Base-by-base conservation (phyloP, 2,113 vertebrate species). In the Donacobius atricapilla region DNA sequence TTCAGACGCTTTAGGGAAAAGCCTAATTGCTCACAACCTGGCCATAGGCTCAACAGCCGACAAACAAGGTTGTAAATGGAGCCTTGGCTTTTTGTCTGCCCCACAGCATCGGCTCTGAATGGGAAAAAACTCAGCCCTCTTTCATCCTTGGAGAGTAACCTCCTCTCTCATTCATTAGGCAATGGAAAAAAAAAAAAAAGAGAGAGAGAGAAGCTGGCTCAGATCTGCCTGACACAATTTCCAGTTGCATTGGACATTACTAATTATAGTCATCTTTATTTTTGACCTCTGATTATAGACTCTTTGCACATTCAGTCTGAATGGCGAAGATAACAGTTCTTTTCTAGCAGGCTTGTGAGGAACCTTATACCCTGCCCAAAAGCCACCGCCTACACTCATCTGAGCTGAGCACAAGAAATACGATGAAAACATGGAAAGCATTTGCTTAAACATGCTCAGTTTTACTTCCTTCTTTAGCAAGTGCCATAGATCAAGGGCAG, bases 211-310 rank as follows among this genome's bases (percentile, higher is more conserved):
- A 79, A 61, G 89, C 83, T 94, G 94, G 77, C 94, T 95, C 2
- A 0, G 88, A 91, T 88, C 65, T 91, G 91, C 83, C 91, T 91
- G 92, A 97, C 90, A 96, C 83, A 94, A 90, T 90, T 96, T 95
- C 90, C 90, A 96, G 90, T 96, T 95, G 96, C 96, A 96, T 93
- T 89, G 93, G 96, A 93, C 96, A 92, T 92, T 92, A 83, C 93
- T 96, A 96, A 96, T 96, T 96, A 95, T 94, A 96, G 94, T 4
- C 76, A 93, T 90, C 91, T 92, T 94, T 96, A 97, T 96, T 97
- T 92, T 6, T 94, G 93, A 95, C 95, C 87, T 94, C 86, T 94
- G 89, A 96, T 92, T 92, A 93, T 90, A 94, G 90, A 64, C 76
- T 89, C 94, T 73, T 61, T 92, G 87, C 90, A 79, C 77, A 71